Conservation (phyloP, 2,888 invertebrate genomes). For the Eucera pruinosa region DNA sequence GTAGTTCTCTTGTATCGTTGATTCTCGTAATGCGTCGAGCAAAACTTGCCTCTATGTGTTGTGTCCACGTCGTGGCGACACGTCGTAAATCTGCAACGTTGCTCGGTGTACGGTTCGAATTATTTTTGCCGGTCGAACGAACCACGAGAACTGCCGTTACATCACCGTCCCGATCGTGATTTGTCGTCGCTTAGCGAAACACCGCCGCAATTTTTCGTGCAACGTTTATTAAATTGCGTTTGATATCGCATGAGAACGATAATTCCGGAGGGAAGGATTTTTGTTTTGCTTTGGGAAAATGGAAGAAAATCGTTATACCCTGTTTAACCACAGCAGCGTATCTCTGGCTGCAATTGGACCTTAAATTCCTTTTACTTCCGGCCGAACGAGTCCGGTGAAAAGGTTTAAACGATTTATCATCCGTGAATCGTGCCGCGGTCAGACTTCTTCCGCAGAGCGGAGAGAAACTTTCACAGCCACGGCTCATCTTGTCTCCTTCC, state of each 20-base stretch:
- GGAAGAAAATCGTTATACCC: conserved; percentile 31
- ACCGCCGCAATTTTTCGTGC: not conserved
- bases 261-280: not conserved
- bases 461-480: conserved; percentile 63
- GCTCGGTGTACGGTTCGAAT: conserved; percentile 58
- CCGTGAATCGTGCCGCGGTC: conserved; percentile 79
- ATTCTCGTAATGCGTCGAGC: conserved; percentile 60
- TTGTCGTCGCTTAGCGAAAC: conserved; percentile 23
- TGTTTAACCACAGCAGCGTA: conserved; percentile 37
- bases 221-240: not conserved
- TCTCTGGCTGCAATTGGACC: conserved; percentile 70
- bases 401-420: conserved; percentile 82
- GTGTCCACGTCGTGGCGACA: conserved; percentile 41
- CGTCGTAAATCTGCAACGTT: conserved; percentile 65
- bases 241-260: too few species aligned
- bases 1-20: conserved; percentile 47
- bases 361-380: conserved; percentile 83
- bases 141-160: conserved; percentile 45
- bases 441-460: conserved; percentile 67
- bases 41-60: conserved; percentile 16
- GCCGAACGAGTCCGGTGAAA: conserved; percentile 81
- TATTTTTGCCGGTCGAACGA: conserved; percentile 51
- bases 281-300: conserved; percentile 15
- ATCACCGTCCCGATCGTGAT: conserved; percentile 35
- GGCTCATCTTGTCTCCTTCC: conserved; percentile 51